phyloP scores from a whole-genome alignment of 2,113 vertebrate species.

The Chloropsis hardwickii region DNA sequence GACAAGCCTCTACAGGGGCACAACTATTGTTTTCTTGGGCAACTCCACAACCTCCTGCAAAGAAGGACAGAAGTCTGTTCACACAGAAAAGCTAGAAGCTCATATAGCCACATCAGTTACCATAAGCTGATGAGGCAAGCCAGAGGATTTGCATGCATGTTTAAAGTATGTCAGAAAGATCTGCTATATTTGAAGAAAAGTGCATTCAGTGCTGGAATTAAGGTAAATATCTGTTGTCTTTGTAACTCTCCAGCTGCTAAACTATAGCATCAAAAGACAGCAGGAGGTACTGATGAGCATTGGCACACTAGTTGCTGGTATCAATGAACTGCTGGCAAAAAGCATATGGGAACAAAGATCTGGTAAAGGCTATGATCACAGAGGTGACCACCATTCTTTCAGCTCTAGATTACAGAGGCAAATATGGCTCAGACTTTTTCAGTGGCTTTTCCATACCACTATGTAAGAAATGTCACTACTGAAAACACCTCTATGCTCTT shows the following conservation, averaged over 20 bases:
- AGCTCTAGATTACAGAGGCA: not conserved
- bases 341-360: fast-evolving
- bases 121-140: not conserved
- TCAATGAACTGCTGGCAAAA: not conserved
- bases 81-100: not conserved
- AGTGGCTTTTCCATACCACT: not conserved
- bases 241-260: not conserved
- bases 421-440: not conserved
- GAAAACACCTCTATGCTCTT: not conserved
- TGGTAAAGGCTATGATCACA: not conserved
- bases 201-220: not conserved
- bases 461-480: not conserved
- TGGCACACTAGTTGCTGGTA: not conserved
- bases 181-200: not conserved
- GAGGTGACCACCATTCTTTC: not conserved
- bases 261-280: not conserved
- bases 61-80: not conserved
- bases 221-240: not conserved
- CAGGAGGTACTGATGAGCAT: not conserved
- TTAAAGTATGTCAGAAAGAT: not conserved
- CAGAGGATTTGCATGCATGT: not conserved
- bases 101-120: not conserved
- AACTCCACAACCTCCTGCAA: not conserved
- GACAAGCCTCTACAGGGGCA: not conserved
- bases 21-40: not conserved